Base-by-base conservation (phyloP, 2,797 vertebrate species). In the Malacoctenus gilli region DNA sequence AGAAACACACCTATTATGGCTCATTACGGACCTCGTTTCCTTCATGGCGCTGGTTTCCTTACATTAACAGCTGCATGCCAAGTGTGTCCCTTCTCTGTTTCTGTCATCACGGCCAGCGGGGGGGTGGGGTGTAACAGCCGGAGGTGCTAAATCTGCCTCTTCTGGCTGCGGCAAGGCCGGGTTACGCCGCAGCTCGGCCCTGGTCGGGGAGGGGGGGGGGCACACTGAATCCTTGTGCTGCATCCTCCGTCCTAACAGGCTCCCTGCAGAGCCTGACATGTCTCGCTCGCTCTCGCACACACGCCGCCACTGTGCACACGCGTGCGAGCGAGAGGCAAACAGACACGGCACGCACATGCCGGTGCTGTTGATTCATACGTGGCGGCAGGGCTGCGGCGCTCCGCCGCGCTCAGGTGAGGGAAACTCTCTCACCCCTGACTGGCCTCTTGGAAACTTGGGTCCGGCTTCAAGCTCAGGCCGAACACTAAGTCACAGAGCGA, bases 361-460 rank as follows among this genome's bases (percentile, higher is more conserved):
- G 23, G 14, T 22, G 13, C 72, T 77, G 73, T 83, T 76, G 71
- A 87, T 75, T 86, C 77, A 85, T 75, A 66, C 56, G 15, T 16
- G 1, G 40, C 16, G 51, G 57, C 30, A 9, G 8, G 34, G 76
- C 68, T 51, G 21, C 48, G n/a, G n/a, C n/a, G n/a, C n/a, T n/a
- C n/a, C 20, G 2, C 8, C 4, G 56, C 21, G 68, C 55, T 59
- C 56, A 79, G 71, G 71, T 70, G 68, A 82, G 72, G 59, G 58
- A 53, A 80, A 86, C 70, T 83, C 75, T 68, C 79, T 85, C 74
- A 81, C 83, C 80, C 66, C 48, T 51, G 65, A 70, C 71, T 62
- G 64, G 75, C 69, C 75, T 75, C 70, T 79, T 3, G 64, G 68
- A 85, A 87, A 77, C 48, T 36, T 11, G 65, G 79, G 59, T 66